Evolutionary conservation across 2,113 vertebrate species (phyloP).

Genomic region (Sander vitreus): DNA sequence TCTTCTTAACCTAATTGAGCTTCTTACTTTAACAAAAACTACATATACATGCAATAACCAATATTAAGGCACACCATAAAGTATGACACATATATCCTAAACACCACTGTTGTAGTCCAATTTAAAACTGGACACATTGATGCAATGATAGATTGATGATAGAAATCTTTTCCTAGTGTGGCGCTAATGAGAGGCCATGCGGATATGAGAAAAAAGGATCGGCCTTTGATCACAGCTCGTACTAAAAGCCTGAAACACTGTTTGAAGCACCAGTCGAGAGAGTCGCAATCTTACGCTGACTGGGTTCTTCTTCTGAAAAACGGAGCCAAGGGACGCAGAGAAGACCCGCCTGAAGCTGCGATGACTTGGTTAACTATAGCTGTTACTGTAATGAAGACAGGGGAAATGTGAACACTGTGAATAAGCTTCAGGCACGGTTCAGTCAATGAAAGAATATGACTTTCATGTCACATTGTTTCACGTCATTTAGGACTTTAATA

Average conservation of each 20-base stretch:
- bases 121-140: slow-evolving; percentile 4
- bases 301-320: slow-evolving; percentile 9
- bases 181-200: slow-evolving; percentile 61
- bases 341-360: slow-evolving; percentile 1
- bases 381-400: slow-evolving; percentile 27
- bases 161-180: slow-evolving; percentile 27
- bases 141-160: slow-evolving; percentile 15
- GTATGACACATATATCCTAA: background rate
- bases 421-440: background rate
- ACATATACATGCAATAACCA: background rate
- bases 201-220: slow-evolving; percentile 48
- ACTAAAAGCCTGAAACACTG: slow-evolving; percentile 22
- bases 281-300: slow-evolving; percentile 32
- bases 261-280: slow-evolving; percentile 45
- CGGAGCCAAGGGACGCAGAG: background rate
- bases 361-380: slow-evolving; percentile 5
- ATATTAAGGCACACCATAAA: background rate
- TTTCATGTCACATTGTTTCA: slow-evolving; percentile 17
- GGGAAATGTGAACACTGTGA: background rate
- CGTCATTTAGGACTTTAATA: background rate
- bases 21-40: background rate
- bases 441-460: background rate
- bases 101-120: background rate
- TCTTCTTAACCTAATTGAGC: background rate
- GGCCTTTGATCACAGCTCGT: slow-evolving; percentile 55